Evolutionary conservation across 2,888 invertebrate species (phyloP), one percentile per base, ranked within the genome.

Genomic region (Melipona beecheii): DNA sequence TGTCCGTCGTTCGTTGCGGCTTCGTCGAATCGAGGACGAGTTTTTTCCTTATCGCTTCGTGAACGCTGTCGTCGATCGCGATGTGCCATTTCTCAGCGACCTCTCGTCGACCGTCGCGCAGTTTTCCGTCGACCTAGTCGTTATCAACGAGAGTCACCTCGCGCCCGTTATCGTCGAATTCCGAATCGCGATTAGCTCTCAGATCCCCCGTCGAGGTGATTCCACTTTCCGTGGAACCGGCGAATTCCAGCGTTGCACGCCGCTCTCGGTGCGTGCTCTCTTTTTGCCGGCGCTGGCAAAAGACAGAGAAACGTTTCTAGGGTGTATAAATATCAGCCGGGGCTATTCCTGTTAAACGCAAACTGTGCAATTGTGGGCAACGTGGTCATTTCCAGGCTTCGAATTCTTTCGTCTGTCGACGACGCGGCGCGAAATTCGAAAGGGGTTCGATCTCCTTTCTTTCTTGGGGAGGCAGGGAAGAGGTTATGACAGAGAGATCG

Each of bases 1-100:
- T 70, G 36, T 58, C 58, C 9, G n/a, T 31, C 11, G 21, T 4
- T 31, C 31, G 31, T 21, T 5, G 31, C 24, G 17, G 24, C 56
- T 27, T 31, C 11, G 56, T 58, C 17, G 65, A 82, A 82, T 81
- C 65, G 81, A 75, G 81, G 74, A 74, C 74, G 58, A n/a, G 9
- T 43, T 11, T 69, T 31, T 81, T 70, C 65, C 49, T 81, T 81
- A 75, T 82, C 82, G 65, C 65, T 54, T 17, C 43, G n/a, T 24
- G 27, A 62, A 50, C 9, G 52, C 65, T 49, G 1, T 43, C 2
- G 65, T 49, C 75, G 75, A 75, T 75, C 75, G 43, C 69, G 76
- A 76, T 70, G 76, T 70, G 62, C 76, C 69, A 76, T 69, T 76
- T 76, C 43, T n/a, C 52, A 19, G 31, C 31, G 27, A 24, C 50